Base-by-base conservation (phyloP, 2,797 vertebrate genomes). In the Sebastes kiyomatsui region DNA sequence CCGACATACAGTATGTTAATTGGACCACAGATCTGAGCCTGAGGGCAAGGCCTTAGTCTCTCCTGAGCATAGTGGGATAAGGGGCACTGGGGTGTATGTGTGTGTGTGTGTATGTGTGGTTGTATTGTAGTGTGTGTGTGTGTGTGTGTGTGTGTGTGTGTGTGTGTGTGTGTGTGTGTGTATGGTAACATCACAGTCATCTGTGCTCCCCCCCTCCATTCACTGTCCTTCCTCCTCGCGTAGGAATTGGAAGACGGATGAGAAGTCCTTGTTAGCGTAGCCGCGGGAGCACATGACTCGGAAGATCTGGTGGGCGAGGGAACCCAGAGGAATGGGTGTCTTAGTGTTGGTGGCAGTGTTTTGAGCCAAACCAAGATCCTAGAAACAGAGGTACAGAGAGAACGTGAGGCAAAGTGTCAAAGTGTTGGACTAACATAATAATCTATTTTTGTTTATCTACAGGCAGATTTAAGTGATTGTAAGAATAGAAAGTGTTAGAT, bases 251-350 rank as follows among this genome's bases (percentile, higher is more conserved):
- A 99, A 99, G 87, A 99, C 96, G 1, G 98, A 96, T 32, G 98
- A 99, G 96, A 99, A 99, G 95, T 99, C 98, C 95, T 99, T 99
- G 94, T 95, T 95, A 84, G 97, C 95, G 86, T 99, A 99, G 90
- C 98, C 98, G n/a, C 98, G 97, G 68, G 97, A 96, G 90, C 97
- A 97, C 98, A 99, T 99, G 94, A 98, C 95, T 86, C 98, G 93
- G 94, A 97, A 99, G 94, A 99, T 95, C 95, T 99, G 98, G 93
- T 99, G 98, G 49, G 98, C 97, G n/a, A 99, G 91, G 59, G 98
- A 97, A 83, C 98, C 98, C 87, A 99, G 92, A 77, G 96, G 95
- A 87, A 99, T 91, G 1, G 98, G 96, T 16, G 96, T 98, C 95
- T 97, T 99, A 0, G 98, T 99, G 94, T 95, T 97, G 81, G 97